phyloP scores from a whole-genome alignment of 2,797 vertebrate species.

The Tachyglossus aculeatus region DNA sequence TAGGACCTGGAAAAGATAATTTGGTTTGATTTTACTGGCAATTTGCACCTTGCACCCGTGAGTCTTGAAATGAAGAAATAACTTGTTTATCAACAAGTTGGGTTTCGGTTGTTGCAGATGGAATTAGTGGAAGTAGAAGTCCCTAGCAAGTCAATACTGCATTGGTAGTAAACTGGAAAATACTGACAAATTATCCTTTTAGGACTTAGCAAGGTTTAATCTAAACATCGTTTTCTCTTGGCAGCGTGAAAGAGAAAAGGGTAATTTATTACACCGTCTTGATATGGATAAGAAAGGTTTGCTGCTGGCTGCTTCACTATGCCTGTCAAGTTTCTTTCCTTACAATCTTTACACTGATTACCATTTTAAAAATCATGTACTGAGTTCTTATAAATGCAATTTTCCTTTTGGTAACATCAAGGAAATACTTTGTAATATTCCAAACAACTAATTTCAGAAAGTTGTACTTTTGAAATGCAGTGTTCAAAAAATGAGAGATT shows the following conservation, averaged over 20 bases:
- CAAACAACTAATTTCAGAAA: not conserved
- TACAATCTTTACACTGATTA: no score
- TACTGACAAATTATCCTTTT: constrained; percentile 67
- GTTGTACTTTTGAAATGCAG: not conserved
- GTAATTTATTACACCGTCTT: constrained; percentile 59
- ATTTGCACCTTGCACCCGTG: not conserved
- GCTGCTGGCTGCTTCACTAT: constrained; percentile 38
- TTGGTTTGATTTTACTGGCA: constrained; percentile 24
- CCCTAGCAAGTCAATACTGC: constrained; percentile 49
- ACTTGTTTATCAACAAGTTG: constrained; percentile 32
- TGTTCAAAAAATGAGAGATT: no score
- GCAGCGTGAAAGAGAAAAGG: constrained; percentile 40
- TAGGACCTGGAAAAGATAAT: constrained; percentile 29
- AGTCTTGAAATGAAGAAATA: constrained; percentile 50
- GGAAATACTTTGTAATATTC: no score
- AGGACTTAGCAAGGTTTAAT: constrained; percentile 62
- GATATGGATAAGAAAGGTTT: constrained; percentile 55
- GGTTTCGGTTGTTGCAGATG: constrained; percentile 54
- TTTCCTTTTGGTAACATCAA: no score
- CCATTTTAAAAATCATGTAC: no score
- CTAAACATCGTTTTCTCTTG: constrained; percentile 67
- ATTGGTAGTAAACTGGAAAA: constrained; percentile 67
- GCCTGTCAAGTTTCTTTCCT: constrained; percentile 19
- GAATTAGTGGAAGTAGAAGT: constrained; percentile 54
- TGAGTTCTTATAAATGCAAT: no score